Evolutionary conservation across 2,113 vertebrate species (phyloP).

Genomic region (Esox niger): DNA sequence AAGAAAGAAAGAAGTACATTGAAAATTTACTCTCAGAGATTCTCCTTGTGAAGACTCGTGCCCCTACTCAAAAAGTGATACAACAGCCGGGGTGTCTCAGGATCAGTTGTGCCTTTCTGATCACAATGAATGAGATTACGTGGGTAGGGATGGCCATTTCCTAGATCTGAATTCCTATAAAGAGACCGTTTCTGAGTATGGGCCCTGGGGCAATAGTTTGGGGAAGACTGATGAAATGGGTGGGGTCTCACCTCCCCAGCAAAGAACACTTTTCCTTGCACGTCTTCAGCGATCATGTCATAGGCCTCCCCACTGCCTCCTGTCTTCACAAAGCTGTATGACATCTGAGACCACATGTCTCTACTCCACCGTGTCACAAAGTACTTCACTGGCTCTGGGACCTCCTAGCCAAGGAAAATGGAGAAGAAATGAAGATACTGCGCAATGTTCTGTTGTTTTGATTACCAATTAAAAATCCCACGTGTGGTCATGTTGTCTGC

Average conservation of each 20-base stretch:
- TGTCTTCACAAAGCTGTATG: slow-evolving; percentile 94
- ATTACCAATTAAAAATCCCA: too few species aligned
- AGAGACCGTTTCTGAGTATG: too few species aligned
- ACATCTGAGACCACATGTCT: slow-evolving; percentile 95
- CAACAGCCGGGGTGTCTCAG: neutral
- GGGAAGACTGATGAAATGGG: too few species aligned
- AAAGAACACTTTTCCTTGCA: slow-evolving; percentile 92
- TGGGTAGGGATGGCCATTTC: too few species aligned
- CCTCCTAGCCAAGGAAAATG: slow-evolving; percentile 72
- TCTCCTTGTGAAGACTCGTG: too few species aligned
- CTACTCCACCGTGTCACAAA: slow-evolving; percentile 90
- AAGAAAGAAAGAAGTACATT: slow-evolving; percentile 8
- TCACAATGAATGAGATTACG: too few species aligned
- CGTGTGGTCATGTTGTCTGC: too few species aligned
- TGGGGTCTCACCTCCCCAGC: slow-evolving; percentile 84
- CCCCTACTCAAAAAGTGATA: neutral
- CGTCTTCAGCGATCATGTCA: slow-evolving; percentile 90
- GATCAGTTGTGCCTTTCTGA: too few species aligned
- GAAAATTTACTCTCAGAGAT: neutral
- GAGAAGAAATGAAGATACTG: neutral
- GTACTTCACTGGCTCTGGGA: slow-evolving; percentile 86
- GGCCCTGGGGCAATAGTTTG: too few species aligned
- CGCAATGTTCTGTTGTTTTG: too few species aligned
- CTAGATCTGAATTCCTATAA: too few species aligned
- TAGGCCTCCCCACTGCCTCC: slow-evolving; percentile 95